Evolutionary conservation across 2,888 invertebrate genomes (phyloP).

Genomic region (Drosophila neutralis): DNA sequence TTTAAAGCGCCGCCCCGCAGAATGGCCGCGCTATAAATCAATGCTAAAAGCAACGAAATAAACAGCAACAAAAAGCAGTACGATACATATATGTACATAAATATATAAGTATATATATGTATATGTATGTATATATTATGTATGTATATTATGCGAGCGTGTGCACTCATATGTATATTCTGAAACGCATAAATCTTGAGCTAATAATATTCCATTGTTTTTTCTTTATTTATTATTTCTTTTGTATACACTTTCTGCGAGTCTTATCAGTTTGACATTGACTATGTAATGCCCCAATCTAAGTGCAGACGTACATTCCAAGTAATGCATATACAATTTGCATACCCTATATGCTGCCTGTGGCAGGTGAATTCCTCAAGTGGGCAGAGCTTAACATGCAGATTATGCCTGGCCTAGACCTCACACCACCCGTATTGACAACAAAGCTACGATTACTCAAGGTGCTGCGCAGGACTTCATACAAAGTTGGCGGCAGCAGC

Average conservation of each 20-base stretch:
- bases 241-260: conserved; percentile 9
- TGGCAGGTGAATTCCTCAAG: too few species aligned
- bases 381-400: too few species aligned
- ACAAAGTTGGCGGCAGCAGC: too few species aligned
- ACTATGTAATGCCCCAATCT: not conserved
- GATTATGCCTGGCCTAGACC: too few species aligned
- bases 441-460: too few species aligned
- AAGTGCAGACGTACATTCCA: not conserved
- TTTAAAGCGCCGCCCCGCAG: conserved; percentile 48
- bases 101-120: conserved; percentile 13
- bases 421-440: too few species aligned
- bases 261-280: not conserved
- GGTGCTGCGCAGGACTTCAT: too few species aligned
- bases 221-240: not conserved
- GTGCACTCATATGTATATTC: conserved; percentile 12
- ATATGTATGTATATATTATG: conserved; percentile 4
- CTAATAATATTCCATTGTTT: conserved; percentile 41
- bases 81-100: conserved; percentile 1
- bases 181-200: conserved; percentile 66
- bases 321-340: not conserved
- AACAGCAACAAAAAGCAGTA: conserved; percentile 13
- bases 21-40: conserved; percentile 59
- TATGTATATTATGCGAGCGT: conserved; percentile 5
- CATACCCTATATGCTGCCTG: too few species aligned
- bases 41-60: conserved; percentile 33